These are phyloP conservation scores for Masticophis lateralis DNA, from an alignment of 2,797 vertebrate species.

Conservation along the genomic window DNA sequence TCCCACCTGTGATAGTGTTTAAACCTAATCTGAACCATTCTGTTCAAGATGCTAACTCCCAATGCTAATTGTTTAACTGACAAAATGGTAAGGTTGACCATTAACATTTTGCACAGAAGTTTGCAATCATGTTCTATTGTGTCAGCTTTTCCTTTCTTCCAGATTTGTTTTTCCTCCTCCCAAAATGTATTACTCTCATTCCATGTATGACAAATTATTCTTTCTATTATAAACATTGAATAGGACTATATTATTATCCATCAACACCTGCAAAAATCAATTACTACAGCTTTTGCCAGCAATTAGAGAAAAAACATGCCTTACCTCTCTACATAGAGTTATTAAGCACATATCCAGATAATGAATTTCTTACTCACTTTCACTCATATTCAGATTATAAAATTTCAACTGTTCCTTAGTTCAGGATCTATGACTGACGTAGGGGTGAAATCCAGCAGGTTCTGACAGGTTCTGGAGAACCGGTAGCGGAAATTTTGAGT, in stretches of 20 bases:
- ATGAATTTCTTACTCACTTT: not conserved
- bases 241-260: not conserved
- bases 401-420: not conserved
- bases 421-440: not conserved
- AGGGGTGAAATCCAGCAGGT: too few species aligned
- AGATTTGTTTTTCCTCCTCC: not conserved
- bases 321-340: too few species aligned
- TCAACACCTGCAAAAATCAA: not conserved
- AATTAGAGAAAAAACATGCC: not conserved
- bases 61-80: not conserved
- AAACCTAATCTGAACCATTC: not conserved
- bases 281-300: not conserved
- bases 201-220: not conserved
- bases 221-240: not conserved
- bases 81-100: not conserved
- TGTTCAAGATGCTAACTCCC: conserved; percentile 11
- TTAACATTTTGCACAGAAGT: too few species aligned
- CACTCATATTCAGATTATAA: not conserved
- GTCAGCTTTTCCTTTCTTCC: not conserved
- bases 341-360: not conserved
- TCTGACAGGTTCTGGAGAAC: too few species aligned
- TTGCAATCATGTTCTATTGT: not conserved
- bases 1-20: not conserved
- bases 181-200: not conserved
- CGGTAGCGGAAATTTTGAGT: too few species aligned